Percentiles rank a stretch among this genome's conserved stretches.
These are phyloP conservation scores for Hoplodrina ambigua DNA, from an alignment of 2,888 invertebrate genomes.

Conservation along the genomic window DNA sequence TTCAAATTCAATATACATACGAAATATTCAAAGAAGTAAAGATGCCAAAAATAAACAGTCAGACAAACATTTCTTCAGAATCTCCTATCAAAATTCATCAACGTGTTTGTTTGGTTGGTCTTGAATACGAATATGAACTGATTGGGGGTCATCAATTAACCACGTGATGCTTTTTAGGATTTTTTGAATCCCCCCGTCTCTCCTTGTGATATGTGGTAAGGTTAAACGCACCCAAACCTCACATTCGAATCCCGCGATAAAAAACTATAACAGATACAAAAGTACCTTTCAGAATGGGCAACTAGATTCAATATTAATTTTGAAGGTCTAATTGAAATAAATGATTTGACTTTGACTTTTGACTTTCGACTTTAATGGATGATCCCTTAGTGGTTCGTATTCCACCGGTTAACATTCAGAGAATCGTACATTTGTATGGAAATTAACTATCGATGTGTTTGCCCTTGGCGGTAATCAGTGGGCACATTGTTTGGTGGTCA, in stretches of 20 bases:
- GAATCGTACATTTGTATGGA: conserved; percentile 61
- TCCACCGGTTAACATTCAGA: conserved; percentile 37
- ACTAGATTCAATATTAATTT: too few relatives aligned
- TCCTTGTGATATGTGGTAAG: too few relatives aligned
- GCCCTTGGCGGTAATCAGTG: conserved; percentile 42
- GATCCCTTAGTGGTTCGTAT: conserved; percentile 16
- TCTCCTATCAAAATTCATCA: conserved; percentile 53
- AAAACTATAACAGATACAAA: too few relatives aligned
- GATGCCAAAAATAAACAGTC: conserved; percentile 47
- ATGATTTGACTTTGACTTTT: too few relatives aligned
- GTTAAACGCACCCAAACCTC: too few relatives aligned
- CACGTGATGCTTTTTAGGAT: too few relatives aligned
- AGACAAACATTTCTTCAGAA: conserved; percentile 44
- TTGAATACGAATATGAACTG: conserved; percentile 40
- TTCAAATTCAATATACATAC: conserved; percentile 8
- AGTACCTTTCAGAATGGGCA: too few relatives aligned
- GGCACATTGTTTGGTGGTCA: conserved; percentile 33
- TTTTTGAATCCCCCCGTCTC: too few relatives aligned
- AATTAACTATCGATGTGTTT: conserved; percentile 44
- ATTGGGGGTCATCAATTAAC: too few relatives aligned
- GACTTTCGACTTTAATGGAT: too few relatives aligned
- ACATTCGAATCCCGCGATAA: too few relatives aligned
- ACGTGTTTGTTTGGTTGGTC: conserved; percentile 4
- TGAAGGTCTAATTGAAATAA: too few relatives aligned
- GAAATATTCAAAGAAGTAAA: conserved; percentile 25